A percentile compares a stretch with the other conserved stretches of the same genome.
Evolutionary conservation across 2,113 vertebrate genomes (phyloP).

Genomic region (Mormyrus iriodes): DNA sequence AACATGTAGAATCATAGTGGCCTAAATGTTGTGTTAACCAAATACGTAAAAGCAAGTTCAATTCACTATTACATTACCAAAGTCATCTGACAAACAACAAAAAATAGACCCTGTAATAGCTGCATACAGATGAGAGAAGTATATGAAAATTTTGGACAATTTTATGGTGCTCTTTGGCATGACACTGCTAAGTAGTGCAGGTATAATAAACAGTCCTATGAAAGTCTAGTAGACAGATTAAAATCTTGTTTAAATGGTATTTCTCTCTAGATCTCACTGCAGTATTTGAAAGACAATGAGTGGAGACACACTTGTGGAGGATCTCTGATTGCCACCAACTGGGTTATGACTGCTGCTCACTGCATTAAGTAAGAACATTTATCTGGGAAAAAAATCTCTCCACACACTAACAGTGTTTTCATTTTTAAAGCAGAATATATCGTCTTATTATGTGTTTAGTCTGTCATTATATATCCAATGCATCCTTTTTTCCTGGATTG

Average conservation of each 20-base stretch:
- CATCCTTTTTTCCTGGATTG: not conserved
- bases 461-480: not conserved
- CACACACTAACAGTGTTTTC: not conserved
- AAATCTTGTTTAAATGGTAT: not conserved
- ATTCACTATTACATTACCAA: not conserved
- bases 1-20: not conserved
- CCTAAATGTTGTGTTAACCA: not conserved
- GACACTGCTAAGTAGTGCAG: not conserved
- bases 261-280: constrained; percentile 59
- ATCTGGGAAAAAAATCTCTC: not conserved
- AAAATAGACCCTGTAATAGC: not conserved
- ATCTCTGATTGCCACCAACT: constrained; percentile 67
- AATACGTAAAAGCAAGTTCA: not conserved
- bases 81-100: not conserved
- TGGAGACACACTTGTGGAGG: constrained; percentile 71
- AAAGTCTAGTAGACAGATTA: not conserved
- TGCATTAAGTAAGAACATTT: constrained; percentile 61
- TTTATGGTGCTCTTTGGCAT: not conserved
- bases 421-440: not conserved
- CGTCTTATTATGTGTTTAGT: not conserved
- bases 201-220: not conserved
- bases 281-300: constrained; percentile 51
- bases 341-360: constrained; percentile 74
- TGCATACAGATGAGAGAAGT: not conserved
- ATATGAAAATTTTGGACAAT: not conserved